These are phyloP conservation scores for Cydia fagiglandana DNA, from an alignment of 1,140 invertebrate genomes.

Conservation along the genomic window DNA sequence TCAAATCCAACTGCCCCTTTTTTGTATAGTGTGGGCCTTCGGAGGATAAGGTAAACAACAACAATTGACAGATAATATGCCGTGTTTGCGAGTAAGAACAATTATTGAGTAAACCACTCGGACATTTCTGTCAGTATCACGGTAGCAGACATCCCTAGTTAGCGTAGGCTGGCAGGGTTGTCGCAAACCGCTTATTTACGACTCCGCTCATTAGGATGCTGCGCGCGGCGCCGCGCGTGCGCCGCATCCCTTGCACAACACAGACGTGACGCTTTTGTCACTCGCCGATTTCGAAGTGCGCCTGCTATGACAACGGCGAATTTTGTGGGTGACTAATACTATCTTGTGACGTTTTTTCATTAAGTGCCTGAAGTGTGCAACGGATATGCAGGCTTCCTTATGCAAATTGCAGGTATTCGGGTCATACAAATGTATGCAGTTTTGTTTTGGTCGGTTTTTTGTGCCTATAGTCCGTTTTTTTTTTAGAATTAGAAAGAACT, in stretches of 20 bases:
- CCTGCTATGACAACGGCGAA: neutral
- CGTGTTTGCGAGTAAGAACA: too few species aligned
- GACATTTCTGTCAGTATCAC: neutral
- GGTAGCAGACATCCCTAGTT: conserved; percentile 3
- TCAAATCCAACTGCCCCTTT: too few species aligned
- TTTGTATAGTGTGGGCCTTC: too few species aligned
- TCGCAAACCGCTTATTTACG: conserved; percentile 36
- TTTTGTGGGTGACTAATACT: neutral
- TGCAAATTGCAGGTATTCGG: conserved; percentile 13
- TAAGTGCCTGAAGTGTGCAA: neutral
- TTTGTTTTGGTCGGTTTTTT: conserved; percentile 9
- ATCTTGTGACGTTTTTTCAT: neutral
- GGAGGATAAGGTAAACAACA: too few species aligned
- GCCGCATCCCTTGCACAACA: conserved; percentile 43
- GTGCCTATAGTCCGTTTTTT: too few species aligned
- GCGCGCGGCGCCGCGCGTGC: conserved; percentile 36
- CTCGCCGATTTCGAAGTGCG: conserved; percentile 46
- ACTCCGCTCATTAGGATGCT: conserved; percentile 46
- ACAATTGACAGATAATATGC: too few species aligned
- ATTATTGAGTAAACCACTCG: neutral
- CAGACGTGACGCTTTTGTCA: conserved; percentile 53
- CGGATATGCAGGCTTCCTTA: conserved; percentile 26
- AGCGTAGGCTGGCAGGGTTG: conserved; percentile 33
- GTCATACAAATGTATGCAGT: neutral
- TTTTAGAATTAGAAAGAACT: too few species aligned